These are phyloP conservation scores for Brassicogethes aeneus DNA, from an alignment of 2,888 invertebrate species.

Conservation along the genomic window DNA sequence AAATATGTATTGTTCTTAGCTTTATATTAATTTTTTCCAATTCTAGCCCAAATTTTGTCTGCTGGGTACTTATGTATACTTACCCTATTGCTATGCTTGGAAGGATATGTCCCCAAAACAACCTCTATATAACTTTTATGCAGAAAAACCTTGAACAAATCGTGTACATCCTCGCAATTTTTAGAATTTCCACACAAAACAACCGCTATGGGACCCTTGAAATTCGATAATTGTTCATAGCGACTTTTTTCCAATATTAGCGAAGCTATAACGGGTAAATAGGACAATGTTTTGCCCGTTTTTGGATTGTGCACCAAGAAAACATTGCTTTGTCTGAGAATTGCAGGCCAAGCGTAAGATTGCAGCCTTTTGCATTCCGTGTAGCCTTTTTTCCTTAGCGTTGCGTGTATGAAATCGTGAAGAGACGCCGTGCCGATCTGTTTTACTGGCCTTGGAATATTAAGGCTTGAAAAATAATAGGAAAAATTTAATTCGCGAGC, in stretches of 20 bases:
- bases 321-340: conserved; percentile 55
- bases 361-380: conserved; percentile 48
- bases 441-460: conserved; percentile 22
- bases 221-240: conserved; percentile 26
- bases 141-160: conserved; percentile 39
- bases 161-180: conserved; percentile 45
- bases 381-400: conserved; percentile 22
- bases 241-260: conserved; percentile 44
- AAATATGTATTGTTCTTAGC: no score
- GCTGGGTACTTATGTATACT: no score
- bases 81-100: no score
- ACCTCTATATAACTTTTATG: conserved; percentile 35
- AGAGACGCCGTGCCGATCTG: conserved; percentile 23
- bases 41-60: no score
- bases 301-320: conserved; percentile 51
- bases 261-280: conserved; percentile 57
- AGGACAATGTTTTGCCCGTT: conserved; percentile 64
- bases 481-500: neutral
- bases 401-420: conserved; percentile 22
- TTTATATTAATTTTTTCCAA: no score
- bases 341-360: conserved; percentile 60
- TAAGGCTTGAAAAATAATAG: conserved; percentile 10
- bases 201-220: conserved; percentile 52
- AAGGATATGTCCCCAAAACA: conserved; percentile 41
- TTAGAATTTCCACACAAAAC: conserved; percentile 56